Evolutionary conservation across 2,888 invertebrate genomes (phyloP).

Genomic region (Apeira syringaria): DNA sequence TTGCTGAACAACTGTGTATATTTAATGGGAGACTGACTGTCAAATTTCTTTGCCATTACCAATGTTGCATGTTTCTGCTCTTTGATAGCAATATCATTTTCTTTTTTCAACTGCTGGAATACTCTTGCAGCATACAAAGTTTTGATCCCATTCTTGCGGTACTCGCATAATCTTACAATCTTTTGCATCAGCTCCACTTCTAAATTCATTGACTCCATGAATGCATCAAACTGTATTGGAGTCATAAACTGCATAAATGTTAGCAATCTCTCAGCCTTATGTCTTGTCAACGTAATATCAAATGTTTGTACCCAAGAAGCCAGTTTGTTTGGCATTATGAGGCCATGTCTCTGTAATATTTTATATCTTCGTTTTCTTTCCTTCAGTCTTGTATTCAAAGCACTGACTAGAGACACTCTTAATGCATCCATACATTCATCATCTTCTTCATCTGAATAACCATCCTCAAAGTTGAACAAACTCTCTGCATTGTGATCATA

Average conservation of each 20-base stretch:
- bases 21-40: conserved; percentile 59
- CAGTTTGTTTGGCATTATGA: conserved; percentile 89
- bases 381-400: conserved; percentile 90
- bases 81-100: conserved; percentile 82
- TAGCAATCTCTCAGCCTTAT: conserved; percentile 85
- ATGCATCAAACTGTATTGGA: conserved; percentile 88
- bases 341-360: conserved; percentile 90
- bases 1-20: conserved; percentile 42
- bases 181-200: conserved; percentile 87
- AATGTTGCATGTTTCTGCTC: conserved; percentile 63
- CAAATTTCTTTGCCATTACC: conserved; percentile 64
- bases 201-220: conserved; percentile 90
- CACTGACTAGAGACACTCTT: conserved; percentile 87
- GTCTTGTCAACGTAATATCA: conserved; percentile 83
- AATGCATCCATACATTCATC: conserved; percentile 84
- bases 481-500: conserved; percentile 93
- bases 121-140: conserved; percentile 85
- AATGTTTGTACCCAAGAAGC: conserved; percentile 88
- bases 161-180: conserved; percentile 85
- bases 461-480: conserved; percentile 78
- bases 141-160: conserved; percentile 88
- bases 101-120: conserved; percentile 86
- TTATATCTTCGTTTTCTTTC: conserved; percentile 89
- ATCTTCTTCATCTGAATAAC: conserved; percentile 71
- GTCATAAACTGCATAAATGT: conserved; percentile 90